phyloP scores from a whole-genome alignment of 2,113 vertebrate species.

The Mungos mungo region DNA sequence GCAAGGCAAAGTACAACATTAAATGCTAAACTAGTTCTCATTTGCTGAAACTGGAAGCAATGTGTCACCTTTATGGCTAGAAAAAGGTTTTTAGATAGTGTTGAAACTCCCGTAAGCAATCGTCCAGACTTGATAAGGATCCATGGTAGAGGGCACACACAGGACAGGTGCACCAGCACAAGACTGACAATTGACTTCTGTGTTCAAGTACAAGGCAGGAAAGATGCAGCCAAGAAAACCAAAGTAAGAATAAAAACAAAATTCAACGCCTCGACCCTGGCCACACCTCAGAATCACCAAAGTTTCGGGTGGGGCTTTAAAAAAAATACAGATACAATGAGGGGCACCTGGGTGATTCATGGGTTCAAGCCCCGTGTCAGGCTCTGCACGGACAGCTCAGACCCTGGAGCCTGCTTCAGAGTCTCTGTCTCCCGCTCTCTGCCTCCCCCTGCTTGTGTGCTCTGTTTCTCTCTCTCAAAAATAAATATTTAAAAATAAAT shows the following conservation, averaged over 20 bases:
- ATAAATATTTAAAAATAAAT: no score
- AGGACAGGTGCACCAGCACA: background rate
- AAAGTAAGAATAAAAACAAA: background rate
- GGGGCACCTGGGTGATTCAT: no score
- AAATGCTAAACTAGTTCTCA: background rate
- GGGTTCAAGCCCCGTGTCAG: no score
- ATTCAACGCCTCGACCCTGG: background rate
- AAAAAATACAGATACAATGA: background rate
- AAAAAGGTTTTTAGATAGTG: background rate
- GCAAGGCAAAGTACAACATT: background rate
- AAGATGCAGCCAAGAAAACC: background rate
- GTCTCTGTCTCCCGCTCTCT: no score
- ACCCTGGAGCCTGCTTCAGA: no score
- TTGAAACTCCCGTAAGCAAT: background rate
- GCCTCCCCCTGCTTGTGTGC: no score
- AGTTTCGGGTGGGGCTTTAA: background rate
- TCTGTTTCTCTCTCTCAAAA: no score
- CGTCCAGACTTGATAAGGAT: background rate
- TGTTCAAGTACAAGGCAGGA: background rate
- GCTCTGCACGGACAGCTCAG: no score
- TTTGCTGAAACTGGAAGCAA: background rate
- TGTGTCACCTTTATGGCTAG: background rate
- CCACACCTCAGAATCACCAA: background rate
- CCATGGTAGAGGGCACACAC: rapidly evolving
- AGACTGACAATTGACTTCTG: background rate